A percentile compares a stretch with the other conserved stretches of the same genome.
phyloP scores from a whole-genome alignment of 2,888 invertebrate genomes.

The Eristalinus aeneus region DNA sequence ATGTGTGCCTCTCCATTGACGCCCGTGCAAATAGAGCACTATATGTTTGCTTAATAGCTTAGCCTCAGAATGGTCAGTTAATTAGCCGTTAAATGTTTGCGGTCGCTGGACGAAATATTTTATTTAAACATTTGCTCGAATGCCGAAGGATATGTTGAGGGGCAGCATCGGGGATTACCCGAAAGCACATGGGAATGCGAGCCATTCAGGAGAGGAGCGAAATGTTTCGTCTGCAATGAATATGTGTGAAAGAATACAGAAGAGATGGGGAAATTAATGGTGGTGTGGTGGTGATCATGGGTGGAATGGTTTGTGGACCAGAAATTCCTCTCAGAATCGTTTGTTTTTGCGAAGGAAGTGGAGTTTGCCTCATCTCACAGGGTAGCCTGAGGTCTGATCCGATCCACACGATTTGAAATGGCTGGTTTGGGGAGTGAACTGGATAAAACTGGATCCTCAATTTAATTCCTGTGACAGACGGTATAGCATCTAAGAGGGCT shows the following conservation, averaged over 20 bases:
- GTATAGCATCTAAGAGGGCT: no score
- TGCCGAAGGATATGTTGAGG: background rate
- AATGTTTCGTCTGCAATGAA: no score
- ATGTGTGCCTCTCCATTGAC: background rate
- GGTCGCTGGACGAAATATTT: constrained; percentile 42
- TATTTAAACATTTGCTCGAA: constrained; percentile 46
- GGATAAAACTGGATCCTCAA: no score
- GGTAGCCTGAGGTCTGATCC: no score
- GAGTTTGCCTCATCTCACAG: no score
- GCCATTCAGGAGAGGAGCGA: background rate
- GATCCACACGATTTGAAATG: no score
- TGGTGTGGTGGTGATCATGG: background rate
- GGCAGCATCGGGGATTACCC: background rate
- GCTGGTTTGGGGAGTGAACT: no score
- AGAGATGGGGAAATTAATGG: background rate
- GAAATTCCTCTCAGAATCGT: no score
- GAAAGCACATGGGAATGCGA: background rate
- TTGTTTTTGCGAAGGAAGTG: no score
- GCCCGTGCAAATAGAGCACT: constrained; percentile 7
- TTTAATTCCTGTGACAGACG: no score
- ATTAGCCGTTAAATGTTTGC: constrained; percentile 58
- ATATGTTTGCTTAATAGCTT: constrained; percentile 43
- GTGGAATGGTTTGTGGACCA: no score
- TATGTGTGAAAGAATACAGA: no score
- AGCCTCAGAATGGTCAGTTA: constrained; percentile 56